phyloP scores from a whole-genome alignment of 2,888 invertebrate species.

The Chaitophorus viminalis region DNA sequence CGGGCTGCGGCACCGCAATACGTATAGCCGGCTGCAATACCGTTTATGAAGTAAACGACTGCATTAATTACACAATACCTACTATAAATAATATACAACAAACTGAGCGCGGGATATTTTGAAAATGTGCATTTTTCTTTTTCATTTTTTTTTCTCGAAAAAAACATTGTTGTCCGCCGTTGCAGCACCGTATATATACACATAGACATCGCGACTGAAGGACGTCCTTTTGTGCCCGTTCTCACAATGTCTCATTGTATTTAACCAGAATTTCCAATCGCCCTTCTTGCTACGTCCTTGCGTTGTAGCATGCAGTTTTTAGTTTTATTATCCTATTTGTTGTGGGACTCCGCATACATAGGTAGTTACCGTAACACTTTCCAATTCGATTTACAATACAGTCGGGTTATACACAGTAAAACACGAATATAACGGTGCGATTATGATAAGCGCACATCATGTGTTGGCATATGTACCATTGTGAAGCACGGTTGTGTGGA shows the following conservation, averaged over 20 bases:
- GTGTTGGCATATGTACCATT: not conserved
- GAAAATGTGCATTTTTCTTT: constrained; percentile 32
- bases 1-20: not conserved
- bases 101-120: not conserved
- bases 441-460: not conserved
- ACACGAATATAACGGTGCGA: too few species aligned
- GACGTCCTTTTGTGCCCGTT: constrained; percentile 49
- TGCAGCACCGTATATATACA: not conserved
- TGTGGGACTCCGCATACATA: not conserved
- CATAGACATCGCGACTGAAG: constrained; percentile 23
- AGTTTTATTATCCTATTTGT: not conserved
- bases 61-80: constrained; percentile 46
- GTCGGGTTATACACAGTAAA: not conserved
- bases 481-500: too few species aligned
- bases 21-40: constrained; percentile 1
- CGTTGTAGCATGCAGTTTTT: constrained; percentile 3
- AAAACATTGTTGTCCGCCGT: constrained; percentile 16
- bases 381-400: not conserved
- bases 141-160: constrained; percentile 19
- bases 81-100: not conserved
- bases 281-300: not conserved
- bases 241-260: constrained; percentile 52
- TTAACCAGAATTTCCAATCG: constrained; percentile 39
- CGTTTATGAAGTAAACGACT: not conserved
- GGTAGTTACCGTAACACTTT: not conserved